Conservation (phyloP, 2,888 invertebrate species). For the Pinctada fucata region DNA sequence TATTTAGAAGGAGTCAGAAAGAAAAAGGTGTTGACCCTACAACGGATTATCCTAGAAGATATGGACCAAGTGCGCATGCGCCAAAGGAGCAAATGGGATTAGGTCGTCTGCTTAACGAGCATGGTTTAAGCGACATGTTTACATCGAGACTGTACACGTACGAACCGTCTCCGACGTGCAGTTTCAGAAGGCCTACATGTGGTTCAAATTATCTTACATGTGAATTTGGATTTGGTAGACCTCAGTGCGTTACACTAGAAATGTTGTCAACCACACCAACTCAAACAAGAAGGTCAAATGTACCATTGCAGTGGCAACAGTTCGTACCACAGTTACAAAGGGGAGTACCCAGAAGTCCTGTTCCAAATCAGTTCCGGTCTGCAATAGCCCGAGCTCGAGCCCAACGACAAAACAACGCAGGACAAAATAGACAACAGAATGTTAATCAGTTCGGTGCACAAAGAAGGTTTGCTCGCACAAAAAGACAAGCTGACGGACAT, state of each 20-base stretch:
- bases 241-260: slow-evolving; percentile 52
- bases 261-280: slow-evolving; percentile 23
- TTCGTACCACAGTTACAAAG: neutral
- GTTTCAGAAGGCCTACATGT: slow-evolving; percentile 42
- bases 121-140: slow-evolving; percentile 56
- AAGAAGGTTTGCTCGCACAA: slow-evolving; percentile 3
- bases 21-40: slow-evolving; percentile 49
- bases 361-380: neutral
- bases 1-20: slow-evolving; percentile 53
- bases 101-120: slow-evolving; percentile 47
- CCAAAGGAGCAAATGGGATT: slow-evolving; percentile 49
- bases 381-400: neutral
- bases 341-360: neutral
- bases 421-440: neutral
- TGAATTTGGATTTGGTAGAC: slow-evolving; percentile 44
- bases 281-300: neutral
- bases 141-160: slow-evolving; percentile 55
- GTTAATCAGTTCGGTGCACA: neutral
- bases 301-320: neutral
- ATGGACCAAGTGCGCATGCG: slow-evolving; percentile 47
- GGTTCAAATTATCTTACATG: slow-evolving; percentile 51
- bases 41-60: slow-evolving; percentile 48
- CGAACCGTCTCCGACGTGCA: slow-evolving; percentile 52
- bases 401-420: neutral
- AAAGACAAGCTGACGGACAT: slow-evolving; percentile 9